Evolutionary conservation across 35 echinoderm and acorn worm species (phyloP).

Genomic region (Apostichopus parvimensis): DNA sequence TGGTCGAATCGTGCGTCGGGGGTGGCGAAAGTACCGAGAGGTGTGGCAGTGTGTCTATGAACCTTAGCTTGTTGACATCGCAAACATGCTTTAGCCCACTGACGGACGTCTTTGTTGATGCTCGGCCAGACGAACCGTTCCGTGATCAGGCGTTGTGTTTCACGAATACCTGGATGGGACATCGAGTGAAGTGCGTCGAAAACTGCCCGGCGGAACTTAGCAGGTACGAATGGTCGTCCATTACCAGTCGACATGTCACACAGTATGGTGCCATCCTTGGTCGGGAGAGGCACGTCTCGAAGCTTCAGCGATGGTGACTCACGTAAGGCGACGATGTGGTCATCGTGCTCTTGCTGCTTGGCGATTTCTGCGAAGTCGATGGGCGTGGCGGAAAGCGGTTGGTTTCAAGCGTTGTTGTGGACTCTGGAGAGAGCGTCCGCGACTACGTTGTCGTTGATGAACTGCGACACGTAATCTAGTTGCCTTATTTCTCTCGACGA

Average conservation of each 20-base stretch:
- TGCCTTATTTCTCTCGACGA: slow-evolving; percentile 15
- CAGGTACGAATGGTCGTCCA: neutral
- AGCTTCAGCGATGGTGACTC: neutral
- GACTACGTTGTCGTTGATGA: neutral
- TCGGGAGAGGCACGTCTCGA: neutral
- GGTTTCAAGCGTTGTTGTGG: neutral
- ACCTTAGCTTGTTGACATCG: slow-evolving; percentile 65
- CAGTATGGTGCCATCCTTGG: neutral
- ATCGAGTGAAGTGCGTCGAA: neutral
- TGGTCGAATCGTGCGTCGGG: slow-evolving; percentile 66
- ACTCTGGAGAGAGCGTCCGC: neutral
- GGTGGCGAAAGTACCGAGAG: slow-evolving; percentile 59
- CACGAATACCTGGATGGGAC: slow-evolving; percentile 39
- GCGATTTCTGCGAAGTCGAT: neutral
- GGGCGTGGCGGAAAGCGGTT: neutral
- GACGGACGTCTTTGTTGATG: slow-evolving; percentile 24
- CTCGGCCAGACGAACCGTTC: slow-evolving; percentile 24
- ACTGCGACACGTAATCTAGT: neutral
- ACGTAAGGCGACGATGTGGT: neutral
- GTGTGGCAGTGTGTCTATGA: slow-evolving; percentile 59
- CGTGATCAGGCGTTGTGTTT: slow-evolving; percentile 58
- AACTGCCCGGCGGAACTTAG: neutral
- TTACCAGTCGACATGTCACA: slow-evolving; percentile 8
- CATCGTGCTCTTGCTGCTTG: neutral
- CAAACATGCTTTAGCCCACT: slow-evolving; percentile 63